A percentile compares a stretch with the other conserved stretches of the same genome.
These are phyloP conservation scores for Neocloeon triangulifer DNA, from an alignment of 1,140 invertebrate genomes.

Conservation along the genomic window DNA sequence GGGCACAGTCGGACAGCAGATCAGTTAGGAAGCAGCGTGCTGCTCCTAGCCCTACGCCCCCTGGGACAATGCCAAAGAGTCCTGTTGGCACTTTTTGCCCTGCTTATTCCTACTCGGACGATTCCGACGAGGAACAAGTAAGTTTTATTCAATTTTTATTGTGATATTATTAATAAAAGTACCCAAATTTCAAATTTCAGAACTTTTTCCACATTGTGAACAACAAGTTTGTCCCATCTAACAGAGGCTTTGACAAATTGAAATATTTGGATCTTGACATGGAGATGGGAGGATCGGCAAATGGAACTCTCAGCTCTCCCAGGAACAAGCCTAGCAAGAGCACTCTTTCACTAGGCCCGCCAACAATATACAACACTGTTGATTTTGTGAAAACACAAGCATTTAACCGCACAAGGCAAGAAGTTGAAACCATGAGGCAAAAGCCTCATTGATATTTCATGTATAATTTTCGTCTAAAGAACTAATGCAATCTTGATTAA, in stretches of 20 bases:
- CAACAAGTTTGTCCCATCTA: too few species aligned
- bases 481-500: too few species aligned
- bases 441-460: too few species aligned
- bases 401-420: constrained; percentile 65
- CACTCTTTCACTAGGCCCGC: constrained; percentile 20
- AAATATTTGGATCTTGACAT: constrained; percentile 53
- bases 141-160: too few species aligned
- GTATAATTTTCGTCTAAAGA: too few species aligned
- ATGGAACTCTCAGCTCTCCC: too few species aligned
- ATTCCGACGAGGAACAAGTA: too few species aligned
- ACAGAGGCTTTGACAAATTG: constrained; percentile 19
- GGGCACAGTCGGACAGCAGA: constrained; percentile 6
- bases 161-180: too few species aligned
- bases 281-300: constrained; percentile 7
- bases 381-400: constrained; percentile 82
- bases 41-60: constrained; percentile 16
- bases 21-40: constrained; percentile 11
- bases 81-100: too few species aligned
- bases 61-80: constrained; percentile 6
- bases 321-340: constrained; percentile 14
- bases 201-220: too few species aligned
- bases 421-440: constrained; percentile 38
- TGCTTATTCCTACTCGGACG: too few species aligned
- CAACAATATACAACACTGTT: constrained; percentile 66
- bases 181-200: too few species aligned